Base-by-base conservation (phyloP, 2,113 vertebrate genomes). In the Ovis canadensis region DNA sequence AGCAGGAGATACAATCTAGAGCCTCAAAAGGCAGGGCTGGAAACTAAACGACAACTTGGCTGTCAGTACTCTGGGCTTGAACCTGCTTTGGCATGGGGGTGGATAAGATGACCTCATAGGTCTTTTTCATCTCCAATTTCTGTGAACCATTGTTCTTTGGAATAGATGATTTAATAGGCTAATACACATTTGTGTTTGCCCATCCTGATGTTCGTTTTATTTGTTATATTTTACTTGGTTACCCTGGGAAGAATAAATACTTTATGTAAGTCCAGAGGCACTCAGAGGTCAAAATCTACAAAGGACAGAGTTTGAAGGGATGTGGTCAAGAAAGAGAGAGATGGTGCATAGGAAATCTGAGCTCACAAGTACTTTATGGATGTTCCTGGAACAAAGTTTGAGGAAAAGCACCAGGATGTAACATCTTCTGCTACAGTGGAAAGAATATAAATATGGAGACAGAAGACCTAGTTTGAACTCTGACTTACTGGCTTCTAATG, bases 161-260 rank as follows among this genome's bases (percentile, higher is more conserved):
- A 98, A 97, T 85, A 89, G 31, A 64, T 97, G 97, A 98, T 86
- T 97, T 95, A 97, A 92, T 59, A 93, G 71, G 60, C 97, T 89
- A 95, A 92, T 85, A 97, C 91, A 90, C 91, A 98, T 60, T 94
- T 97, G 81, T 95, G 60, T 97, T 97, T 98, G 59, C 93, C 96
- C 96, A 36, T 90, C 98, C 92, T 92, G 4, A 94, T 95, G 67
- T 13, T 94, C 97, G 50, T 88, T 97, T 97, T 98, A 67, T 97
- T 98, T 98, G 92, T 92, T 98, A 21, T 97, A n/a, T 98, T 96
- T 96, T 59, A 98, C 98, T 97, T 98, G 89, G 85, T 98, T 98
- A 95, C 82, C 83, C 62, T 98, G 97, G 60, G 84, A 98, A 98
- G 96, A 94, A 96, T 98, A 98, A 98, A 97, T 71, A 52, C n/a